A percentile compares a stretch with the other conserved stretches of the same genome.
Conservation (phyloP, 2,113 vertebrate species). For the Orthonyx spaldingii region DNA sequence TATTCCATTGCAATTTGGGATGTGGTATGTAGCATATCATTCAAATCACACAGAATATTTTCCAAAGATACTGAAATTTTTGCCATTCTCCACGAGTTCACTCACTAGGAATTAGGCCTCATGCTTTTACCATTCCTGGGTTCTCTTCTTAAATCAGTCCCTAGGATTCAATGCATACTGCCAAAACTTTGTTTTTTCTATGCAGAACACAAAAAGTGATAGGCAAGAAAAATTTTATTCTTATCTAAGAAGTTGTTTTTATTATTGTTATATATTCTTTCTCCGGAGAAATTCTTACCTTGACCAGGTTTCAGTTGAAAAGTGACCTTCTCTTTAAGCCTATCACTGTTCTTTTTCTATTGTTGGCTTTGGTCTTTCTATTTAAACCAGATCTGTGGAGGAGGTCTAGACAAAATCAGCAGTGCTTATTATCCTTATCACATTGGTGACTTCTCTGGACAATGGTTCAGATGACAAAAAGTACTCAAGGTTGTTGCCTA, state of each 20-base stretch:
- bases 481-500: not conserved
- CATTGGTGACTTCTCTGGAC: not conserved
- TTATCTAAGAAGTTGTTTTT: not conserved
- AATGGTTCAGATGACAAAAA: not conserved
- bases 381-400: not conserved
- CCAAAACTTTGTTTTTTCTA: not conserved
- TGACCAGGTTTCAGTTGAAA: not conserved
- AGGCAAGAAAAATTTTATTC: not conserved
- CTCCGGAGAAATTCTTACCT: too few relatives aligned
- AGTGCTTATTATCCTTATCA: not conserved
- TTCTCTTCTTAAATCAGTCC: not conserved
- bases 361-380: not conserved
- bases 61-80: not conserved
- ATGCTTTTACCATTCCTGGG: not conserved
- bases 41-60: not conserved
- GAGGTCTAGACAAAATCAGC: not conserved
- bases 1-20: not conserved
- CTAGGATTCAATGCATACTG: not conserved
- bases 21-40: not conserved
- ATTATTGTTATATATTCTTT: not conserved
- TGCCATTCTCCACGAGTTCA: not conserved
- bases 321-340: not conserved
- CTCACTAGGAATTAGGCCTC: not conserved
- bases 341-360: not conserved
- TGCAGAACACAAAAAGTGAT: not conserved